Evolutionary conservation across 2,888 invertebrate species (phyloP).

Genomic region (Gasteruption jaculator): DNA sequence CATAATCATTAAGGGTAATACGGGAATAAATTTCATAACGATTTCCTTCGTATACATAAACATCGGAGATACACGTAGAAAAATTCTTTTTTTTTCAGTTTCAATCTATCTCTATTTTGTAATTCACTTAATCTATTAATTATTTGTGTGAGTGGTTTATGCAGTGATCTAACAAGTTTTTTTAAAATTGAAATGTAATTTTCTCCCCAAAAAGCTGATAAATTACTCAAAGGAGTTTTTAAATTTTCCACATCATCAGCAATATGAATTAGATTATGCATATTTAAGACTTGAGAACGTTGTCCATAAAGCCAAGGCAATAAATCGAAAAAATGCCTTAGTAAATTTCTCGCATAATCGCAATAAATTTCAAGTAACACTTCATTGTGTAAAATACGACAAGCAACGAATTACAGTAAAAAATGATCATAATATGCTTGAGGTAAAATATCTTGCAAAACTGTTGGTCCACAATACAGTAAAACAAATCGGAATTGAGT

Average conservation of each 20-base stretch:
- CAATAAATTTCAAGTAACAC: neutral
- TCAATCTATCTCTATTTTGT: conserved; percentile 4
- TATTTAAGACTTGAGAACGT: conserved; percentile 10
- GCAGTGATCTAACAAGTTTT: conserved; percentile 12
- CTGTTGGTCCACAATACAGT: neutral
- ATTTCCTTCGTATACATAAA: neutral
- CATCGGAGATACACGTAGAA: neutral
- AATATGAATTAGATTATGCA: conserved; percentile 13
- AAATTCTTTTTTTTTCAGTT: conserved; percentile 14
- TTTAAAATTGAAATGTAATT: conserved; percentile 17
- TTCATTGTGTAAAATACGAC: conserved; percentile 3
- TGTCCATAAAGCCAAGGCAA: conserved; percentile 10
- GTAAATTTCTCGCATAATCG: conserved; percentile 5
- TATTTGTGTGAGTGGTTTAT: conserved; percentile 15
- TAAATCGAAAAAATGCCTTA: conserved; percentile 6
- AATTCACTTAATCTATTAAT: conserved; percentile 12
- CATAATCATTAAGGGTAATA: neutral
- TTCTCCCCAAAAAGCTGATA: conserved; percentile 21
- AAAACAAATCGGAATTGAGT: conserved; percentile 14
- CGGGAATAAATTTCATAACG: neutral
- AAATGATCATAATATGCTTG: conserved; percentile 7
- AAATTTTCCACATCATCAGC: conserved; percentile 7
- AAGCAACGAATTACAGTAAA: conserved; percentile 10
- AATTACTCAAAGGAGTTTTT: conserved; percentile 8
- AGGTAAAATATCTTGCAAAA: conserved; percentile 10